Base-by-base conservation (phyloP, 2,113 vertebrate genomes). In the Heterotis niloticus region DNA sequence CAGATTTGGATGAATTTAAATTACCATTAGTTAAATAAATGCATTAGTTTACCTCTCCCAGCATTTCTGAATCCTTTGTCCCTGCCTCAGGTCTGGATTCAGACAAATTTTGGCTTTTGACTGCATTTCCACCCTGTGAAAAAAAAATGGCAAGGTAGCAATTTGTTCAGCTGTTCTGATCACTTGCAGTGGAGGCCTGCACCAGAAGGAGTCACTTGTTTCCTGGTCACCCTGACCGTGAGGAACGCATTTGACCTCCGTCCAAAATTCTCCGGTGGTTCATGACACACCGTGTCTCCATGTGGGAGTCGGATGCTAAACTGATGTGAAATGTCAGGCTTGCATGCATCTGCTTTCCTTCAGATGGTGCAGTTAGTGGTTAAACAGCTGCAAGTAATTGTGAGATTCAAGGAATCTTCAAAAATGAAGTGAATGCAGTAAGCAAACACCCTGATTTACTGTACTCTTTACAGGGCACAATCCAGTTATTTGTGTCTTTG, bases 31-130 rank as follows among this genome's bases (percentile, higher is more conserved):
- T 44, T 4, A 44, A 44, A 44, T 44, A 44, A 62, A 62, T 44
- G 12, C 26, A 66, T 28, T 56, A 13, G 59, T 82, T 9, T 80
- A 87, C 84, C 67, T 60, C 23, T 60, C 59, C 86, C 86, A 87
- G 26, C 85, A 87, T 20, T 24, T 52, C 69, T 80, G 78, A 7
- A 87, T 68, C n/a, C 10, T 68, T 29, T 71, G 52, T 2, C 84
- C 86, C 29, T 78, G 82, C 29, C 78, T 74, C n/a, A 78, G 83
- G 5, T 81, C 10, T 71, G 84, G 79, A 57, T 75, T 82, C 75
- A 87, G 78, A 26, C 84, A 87, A 18, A 59, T 4, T 1, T 14
- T 0, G 57, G n/a, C 20, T 17, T n/a, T 29, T 5, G 13, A 44
- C 65, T 7, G 0, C 23, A 34, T 16, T 0, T 62, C 18, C 28